Base-by-base conservation (phyloP, 1,140 invertebrate species). In the Ips nitidus region DNA sequence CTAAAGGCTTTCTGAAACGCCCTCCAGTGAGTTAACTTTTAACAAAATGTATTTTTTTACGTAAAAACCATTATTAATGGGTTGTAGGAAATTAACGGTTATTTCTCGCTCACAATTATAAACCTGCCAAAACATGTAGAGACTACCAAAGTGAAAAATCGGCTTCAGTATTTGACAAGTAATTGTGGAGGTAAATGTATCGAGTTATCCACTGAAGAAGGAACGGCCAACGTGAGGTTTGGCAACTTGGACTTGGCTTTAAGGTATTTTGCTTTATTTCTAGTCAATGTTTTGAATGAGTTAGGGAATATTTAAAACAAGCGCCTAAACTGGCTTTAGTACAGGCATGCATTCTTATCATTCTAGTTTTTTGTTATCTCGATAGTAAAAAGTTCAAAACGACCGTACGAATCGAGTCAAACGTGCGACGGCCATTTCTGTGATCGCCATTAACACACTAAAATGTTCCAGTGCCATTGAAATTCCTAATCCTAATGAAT, bases 121-220 rank as follows among this genome's bases (percentile, higher is more conserved):
- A 86, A 86, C 75, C 77, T 87, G 67, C 84, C 84, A 8, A 69
- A 74, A 41, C 78, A 81, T 39, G 72, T 78, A 47, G 79, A 81
- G 52, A 66, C 71, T n/a, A 77, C 74, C 4, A 80, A 78, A 68
- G 73, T 91, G 3, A 85, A 84, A 36, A 84, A 83, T 66, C 82
- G 90, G 37, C 81, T 95, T 22, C 86, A 88, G 63, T 84, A 87
- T 69, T 80, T 94, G 42, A 90, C 89, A 2, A 87, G 90, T 72
- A 94, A 94, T 80, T 94, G 90, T 79, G 92, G 93, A 6, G 93
- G 93, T 7, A 87, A 88, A 73, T 89, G 94, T 7, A 75, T 90
- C 1, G 79, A 83, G 70, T 82, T 94, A 22, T 83, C 84, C 8
- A 83, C 84, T n/a, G 83, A 85, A 67, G 84, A 83, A 36, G 84